Evolutionary conservation across 30 jellyfish, hydroid and myxozoan genomes (phyloP).

Genomic region (Aurelia sp.): DNA sequence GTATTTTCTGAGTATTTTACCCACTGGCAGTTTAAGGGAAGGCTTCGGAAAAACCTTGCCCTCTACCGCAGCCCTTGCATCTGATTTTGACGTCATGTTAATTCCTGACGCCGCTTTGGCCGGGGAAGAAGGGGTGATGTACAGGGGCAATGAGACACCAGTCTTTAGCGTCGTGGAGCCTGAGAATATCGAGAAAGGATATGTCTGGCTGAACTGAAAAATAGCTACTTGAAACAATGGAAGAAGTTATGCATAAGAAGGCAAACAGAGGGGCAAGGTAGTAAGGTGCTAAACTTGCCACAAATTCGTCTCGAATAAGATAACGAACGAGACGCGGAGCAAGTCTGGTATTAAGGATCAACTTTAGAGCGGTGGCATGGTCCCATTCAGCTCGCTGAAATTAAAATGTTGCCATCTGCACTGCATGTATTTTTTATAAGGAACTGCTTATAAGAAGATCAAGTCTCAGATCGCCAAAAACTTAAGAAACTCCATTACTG

Average conservation of each 20-base stretch:
- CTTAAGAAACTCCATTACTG: too few relatives aligned
- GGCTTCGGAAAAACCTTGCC: slow-evolving; percentile 68
- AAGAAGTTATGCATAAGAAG: slow-evolving; percentile 33
- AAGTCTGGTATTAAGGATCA: too few relatives aligned
- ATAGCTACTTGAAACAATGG: slow-evolving; percentile 53
- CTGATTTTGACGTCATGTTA: slow-evolving; percentile 67
- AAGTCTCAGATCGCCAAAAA: too few relatives aligned
- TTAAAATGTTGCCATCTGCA: too few relatives aligned
- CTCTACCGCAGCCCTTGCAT: slow-evolving; percentile 60
- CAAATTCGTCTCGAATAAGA: too few relatives aligned
- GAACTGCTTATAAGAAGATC: too few relatives aligned
- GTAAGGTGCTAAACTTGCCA: neutral
- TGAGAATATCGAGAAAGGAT: slow-evolving; percentile 7
- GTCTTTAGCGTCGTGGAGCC: slow-evolving; percentile 41
- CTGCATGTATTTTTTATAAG: too few relatives aligned
- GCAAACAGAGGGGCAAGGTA: slow-evolving; percentile 31
- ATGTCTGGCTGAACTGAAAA: slow-evolving; percentile 64
- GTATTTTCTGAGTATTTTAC: slow-evolving; percentile 58
- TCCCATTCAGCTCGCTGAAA: too few relatives aligned
- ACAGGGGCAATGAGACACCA: slow-evolving; percentile 29
- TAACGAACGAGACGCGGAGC: too few relatives aligned
- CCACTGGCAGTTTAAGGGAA: slow-evolving; percentile 77
- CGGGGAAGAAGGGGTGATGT: slow-evolving; percentile 11
- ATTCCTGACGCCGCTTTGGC: slow-evolving; percentile 54
- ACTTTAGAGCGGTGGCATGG: too few relatives aligned